Evolutionary conservation across 2,888 invertebrate species (phyloP), one percentile per base, ranked within the genome.

Genomic region (Fragum sueziense): DNA sequence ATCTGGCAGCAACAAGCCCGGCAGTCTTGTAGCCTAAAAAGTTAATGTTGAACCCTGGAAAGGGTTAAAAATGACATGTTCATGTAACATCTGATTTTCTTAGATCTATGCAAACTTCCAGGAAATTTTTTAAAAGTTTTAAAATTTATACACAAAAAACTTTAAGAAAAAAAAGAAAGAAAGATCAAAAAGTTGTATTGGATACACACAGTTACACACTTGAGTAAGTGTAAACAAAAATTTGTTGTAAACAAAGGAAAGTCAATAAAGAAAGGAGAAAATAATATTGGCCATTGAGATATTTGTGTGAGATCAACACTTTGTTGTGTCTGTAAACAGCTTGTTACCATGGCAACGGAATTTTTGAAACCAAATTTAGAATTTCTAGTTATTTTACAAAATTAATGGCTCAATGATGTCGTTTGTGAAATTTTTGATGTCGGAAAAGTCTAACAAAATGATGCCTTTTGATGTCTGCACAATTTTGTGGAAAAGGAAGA

Each of bases 171-270:
- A 1, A 3, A 3, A 20, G 1, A 20, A 6, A n/a, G 6, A 47
- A 47, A 47, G 47, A n/a, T 3, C 2, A 47, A 47, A 47, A 47
- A 20, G 47, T n/a, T 47, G 47, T 17, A 20, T 47, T 20, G n/a
- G 47, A 47, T 47, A 47, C n/a, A 17, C 47, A 47, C 20, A 47
- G 47, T 47, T 62, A 62, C 62, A 62, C 33, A 29, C 31, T 33
- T 62, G 62, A 20, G 3, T 62, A 1, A 34, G 34, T 62, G n/a
- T 62, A 62, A 62, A 62, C 62, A 62, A 62, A n/a, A 17, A 22
- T 29, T 25, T 62, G 29, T 62, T 33, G 29, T 33, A 62, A 62
- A 62, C 62, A 62, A 62, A 62, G 62, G 34, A 62, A 62, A 62
- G 62, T 62, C 62, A 61, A 33, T 61, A 61, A 20, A 33, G 14